These are phyloP conservation scores for Zosterops borbonicus DNA, from an alignment of 2,113 vertebrate species.

Conservation along the genomic window DNA sequence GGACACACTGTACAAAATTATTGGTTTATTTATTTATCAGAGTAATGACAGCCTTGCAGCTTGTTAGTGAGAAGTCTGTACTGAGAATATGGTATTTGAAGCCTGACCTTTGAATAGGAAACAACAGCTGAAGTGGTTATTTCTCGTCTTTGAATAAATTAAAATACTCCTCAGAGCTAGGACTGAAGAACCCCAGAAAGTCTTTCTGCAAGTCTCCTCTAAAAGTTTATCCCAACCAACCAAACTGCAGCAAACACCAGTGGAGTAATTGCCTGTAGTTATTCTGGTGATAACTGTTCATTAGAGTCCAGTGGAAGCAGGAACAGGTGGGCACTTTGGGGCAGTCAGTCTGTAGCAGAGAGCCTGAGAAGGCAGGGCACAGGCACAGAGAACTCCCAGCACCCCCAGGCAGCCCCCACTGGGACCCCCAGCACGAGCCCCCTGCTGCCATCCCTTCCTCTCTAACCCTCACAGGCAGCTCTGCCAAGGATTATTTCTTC, in stretches of 20 bases:
- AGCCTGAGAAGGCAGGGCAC: neutral
- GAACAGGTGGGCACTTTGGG: neutral
- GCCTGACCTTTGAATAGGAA: slow-evolving; percentile 45
- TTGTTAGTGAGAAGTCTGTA: slow-evolving; percentile 14
- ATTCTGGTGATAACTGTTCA: neutral
- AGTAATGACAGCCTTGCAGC: neutral
- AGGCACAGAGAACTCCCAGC: neutral
- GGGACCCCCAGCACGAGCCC: neutral
- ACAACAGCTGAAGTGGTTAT: neutral
- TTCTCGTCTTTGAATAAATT: slow-evolving; percentile 19
- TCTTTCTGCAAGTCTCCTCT: neutral
- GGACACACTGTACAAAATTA: neutral
- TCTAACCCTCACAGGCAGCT: neutral
- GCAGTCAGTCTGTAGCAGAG: neutral
- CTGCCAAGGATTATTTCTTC: neutral
- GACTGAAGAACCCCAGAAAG: neutral
- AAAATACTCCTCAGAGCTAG: neutral
- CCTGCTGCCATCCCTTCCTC: neutral
- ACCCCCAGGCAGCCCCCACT: neutral
- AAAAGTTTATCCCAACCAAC: neutral
- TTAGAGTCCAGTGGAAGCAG: neutral
- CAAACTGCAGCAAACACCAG: neutral
- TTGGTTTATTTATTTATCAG: neutral
- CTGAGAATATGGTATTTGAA: slow-evolving; percentile 25
- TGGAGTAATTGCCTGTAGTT: neutral